phyloP scores from a whole-genome alignment of 2,888 invertebrate genomes.

The Pyrgus malvae region DNA sequence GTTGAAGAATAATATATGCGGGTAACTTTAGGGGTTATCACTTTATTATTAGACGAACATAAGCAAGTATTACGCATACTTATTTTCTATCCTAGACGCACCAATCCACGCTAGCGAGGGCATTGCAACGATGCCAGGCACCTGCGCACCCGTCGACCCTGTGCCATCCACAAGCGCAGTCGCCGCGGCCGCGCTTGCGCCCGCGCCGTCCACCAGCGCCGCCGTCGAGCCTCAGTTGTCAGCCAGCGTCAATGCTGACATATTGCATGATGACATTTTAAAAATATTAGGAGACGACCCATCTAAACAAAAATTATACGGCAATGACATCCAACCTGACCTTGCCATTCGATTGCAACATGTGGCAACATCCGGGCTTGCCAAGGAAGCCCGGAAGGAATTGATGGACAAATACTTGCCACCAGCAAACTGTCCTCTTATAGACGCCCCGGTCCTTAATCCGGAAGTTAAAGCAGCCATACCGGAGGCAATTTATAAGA shows the following conservation, averaged over 20 bases:
- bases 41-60: conserved; percentile 3
- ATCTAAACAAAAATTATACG: conserved; percentile 28
- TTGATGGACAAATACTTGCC: conserved; percentile 30
- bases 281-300: conserved; percentile 32
- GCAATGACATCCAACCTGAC: conserved; percentile 33
- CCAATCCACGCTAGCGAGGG: not conserved
- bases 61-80: not conserved
- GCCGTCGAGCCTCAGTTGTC: not conserved
- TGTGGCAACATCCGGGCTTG: conserved; percentile 28
- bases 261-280: conserved; percentile 12
- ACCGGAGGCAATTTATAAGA: conserved; percentile 29
- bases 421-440: conserved; percentile 32
- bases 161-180: not conserved
- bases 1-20: conserved; percentile 18
- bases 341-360: conserved; percentile 25
- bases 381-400: conserved; percentile 33
- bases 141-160: not conserved
- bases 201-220: not conserved
- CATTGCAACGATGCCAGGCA: not conserved
- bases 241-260: not conserved
- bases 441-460: conserved; percentile 37
- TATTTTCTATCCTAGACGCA: not conserved
- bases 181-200: too few relatives aligned
- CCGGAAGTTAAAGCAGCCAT: conserved; percentile 35
- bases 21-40: conserved; percentile 20